These are phyloP conservation scores for Hipposideros armiger DNA, from an alignment of 2,113 vertebrate genomes.

Conservation along the genomic window DNA sequence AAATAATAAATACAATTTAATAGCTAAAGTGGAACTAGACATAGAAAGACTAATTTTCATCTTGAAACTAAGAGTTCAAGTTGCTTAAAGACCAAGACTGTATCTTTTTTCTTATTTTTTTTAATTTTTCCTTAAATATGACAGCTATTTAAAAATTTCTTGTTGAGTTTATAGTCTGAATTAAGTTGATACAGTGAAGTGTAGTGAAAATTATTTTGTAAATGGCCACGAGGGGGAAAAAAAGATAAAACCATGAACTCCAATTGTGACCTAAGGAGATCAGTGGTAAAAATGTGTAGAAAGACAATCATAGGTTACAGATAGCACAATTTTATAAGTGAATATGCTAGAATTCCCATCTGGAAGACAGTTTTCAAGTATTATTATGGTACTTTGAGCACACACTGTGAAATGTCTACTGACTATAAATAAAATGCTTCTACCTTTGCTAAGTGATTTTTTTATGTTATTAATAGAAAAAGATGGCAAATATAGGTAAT, in stretches of 20 bases:
- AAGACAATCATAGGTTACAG: neutral
- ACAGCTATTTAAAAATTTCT: neutral
- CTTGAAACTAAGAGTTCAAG: neutral
- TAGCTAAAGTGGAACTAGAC: neutral
- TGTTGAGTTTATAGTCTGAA: neutral
- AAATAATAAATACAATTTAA: constrained; percentile 38
- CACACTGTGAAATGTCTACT: neutral
- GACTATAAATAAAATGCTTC: constrained; percentile 51
- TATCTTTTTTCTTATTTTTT: neutral
- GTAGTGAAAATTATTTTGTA: neutral
- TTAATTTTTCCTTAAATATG: neutral
- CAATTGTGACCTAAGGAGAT: neutral
- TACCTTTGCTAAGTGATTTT: neutral
- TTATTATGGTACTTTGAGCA: neutral
- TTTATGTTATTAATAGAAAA: neutral
- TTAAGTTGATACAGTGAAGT: neutral
- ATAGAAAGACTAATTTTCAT: neutral
- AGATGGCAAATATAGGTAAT: neutral
- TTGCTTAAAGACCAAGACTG: neutral
- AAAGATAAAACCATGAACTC: neutral
- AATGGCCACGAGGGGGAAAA: neutral
- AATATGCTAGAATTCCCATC: constrained; percentile 22
- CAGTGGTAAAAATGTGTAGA: neutral
- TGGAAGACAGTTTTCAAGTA: neutral
- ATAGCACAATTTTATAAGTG: neutral